Evolutionary conservation across 2,888 invertebrate genomes (phyloP), one percentile per base, ranked within the genome.

Genomic region (Tiliacea citrago): DNA sequence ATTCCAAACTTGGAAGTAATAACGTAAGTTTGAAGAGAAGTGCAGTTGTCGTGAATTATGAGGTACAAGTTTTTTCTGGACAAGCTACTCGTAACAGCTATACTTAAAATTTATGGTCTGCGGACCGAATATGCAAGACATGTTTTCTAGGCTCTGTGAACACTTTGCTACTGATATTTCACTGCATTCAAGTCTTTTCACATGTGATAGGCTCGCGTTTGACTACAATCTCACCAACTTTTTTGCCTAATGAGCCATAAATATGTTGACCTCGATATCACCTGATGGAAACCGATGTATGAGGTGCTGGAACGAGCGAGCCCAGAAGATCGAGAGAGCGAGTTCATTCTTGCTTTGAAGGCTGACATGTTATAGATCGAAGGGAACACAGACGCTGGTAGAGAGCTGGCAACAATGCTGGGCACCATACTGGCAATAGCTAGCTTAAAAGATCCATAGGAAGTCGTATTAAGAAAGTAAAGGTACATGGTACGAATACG

Each of bases 21-120:
- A 77, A 47, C n/a, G 70, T 70, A 47, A 24, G 35, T 68, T 75
- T 68, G 39, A 65, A 67, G 73, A 67, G 61, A 65, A 73, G 61
- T 61, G 70, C 75, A 70, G 67, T 67, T 68, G 35, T 65, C 35
- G 42, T 60, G 57, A 70, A 70, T 79, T 69, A 81, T 73, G 74
- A 45, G 16, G 35, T 53, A 84, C 67, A 51, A 67, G 81, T 68
- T 80, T 79, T n/a, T 83, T 84, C 51, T 66, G 49, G 18, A 49
- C 24, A 21, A 21, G 13, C 21, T 29, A 39, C 39, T 39, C 39
- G 39, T 39, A 39, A 39, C 6, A 47, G 58, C 16, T 45, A 45
- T 47, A 47, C 35, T 49, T 35, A 39, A 61, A 29, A 49, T 53
- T 24, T 0, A 53, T 67, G 21, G 58, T 62, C 47, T 24, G 35